These are phyloP conservation scores for Limenitis camilla DNA, from an alignment of 2,888 invertebrate species.

Conservation along the genomic window DNA sequence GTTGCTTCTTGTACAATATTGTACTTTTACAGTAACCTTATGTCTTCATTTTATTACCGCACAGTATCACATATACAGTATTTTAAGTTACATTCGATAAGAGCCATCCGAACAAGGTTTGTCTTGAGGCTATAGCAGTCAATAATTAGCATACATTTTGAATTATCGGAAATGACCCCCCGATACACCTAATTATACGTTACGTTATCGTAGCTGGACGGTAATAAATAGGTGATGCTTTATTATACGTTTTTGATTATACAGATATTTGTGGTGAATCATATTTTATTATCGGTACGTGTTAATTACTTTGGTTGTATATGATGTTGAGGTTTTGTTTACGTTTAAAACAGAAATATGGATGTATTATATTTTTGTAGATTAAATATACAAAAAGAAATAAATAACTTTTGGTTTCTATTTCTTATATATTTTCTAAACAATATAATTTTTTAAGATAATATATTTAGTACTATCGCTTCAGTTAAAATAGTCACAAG, in stretches of 20 bases:
- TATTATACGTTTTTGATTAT: constrained; percentile 56
- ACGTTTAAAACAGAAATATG: too few relatives aligned
- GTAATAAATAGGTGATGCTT: constrained; percentile 65
- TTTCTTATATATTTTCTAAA: too few relatives aligned
- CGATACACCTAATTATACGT: constrained; percentile 65
- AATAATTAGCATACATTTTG: constrained; percentile 73
- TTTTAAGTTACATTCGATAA: constrained; percentile 23
- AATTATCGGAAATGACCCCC: constrained; percentile 69
- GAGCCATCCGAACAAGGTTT: constrained; percentile 24
- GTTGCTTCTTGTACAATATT: too few relatives aligned
- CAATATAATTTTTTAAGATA: too few relatives aligned
- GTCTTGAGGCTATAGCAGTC: constrained; percentile 55
- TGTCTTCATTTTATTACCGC: too few relatives aligned
- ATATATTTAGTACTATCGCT: too few relatives aligned
- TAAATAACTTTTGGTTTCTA: too few relatives aligned
- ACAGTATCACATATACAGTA: too few relatives aligned
- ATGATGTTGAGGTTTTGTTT: constrained; percentile 21
- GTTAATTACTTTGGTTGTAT: constrained; percentile 46
- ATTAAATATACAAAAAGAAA: too few relatives aligned
- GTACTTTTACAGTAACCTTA: too few relatives aligned
- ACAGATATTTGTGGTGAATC: constrained; percentile 58
- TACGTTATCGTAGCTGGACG: constrained; percentile 36
- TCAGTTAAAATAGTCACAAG: too few relatives aligned
- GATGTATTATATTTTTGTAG: too few relatives aligned
- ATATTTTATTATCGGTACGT: constrained; percentile 48